Evolutionary conservation across 2,797 vertebrate genomes (phyloP).

Genomic region (Fistularia commersonii): DNA sequence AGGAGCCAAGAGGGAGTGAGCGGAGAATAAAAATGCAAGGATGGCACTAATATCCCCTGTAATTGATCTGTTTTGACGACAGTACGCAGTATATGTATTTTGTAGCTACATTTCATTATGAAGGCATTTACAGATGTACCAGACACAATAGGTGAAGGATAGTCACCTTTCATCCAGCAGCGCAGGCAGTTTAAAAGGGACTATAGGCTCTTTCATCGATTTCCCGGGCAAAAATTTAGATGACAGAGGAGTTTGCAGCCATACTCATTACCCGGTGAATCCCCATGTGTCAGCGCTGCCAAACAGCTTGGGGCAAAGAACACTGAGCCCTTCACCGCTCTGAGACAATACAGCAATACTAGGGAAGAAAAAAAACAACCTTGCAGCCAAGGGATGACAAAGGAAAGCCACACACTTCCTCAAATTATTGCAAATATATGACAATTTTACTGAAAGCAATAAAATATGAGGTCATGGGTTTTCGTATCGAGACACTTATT

Average conservation of each 20-base stretch:
- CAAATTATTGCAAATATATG: neutral
- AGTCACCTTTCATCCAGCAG: constrained; percentile 25
- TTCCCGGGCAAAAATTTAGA: constrained; percentile 49
- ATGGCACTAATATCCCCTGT: constrained; percentile 38
- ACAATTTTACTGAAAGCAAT: too few species aligned
- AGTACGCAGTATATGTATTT: constrained; percentile 5
- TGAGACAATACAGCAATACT: constrained; percentile 55
- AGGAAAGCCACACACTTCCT: neutral
- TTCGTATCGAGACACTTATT: too few species aligned
- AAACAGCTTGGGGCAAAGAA: constrained; percentile 54
- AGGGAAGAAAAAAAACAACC: constrained; percentile 44
- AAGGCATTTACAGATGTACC: neutral
- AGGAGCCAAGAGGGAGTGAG: constrained; percentile 28
- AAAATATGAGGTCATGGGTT: too few species aligned
- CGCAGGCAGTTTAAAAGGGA: constrained; percentile 40
- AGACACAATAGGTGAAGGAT: constrained; percentile 34
- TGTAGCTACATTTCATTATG: constrained; percentile 1
- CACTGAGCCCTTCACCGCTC: constrained; percentile 56
- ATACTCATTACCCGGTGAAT: constrained; percentile 59
- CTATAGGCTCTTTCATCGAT: constrained; percentile 52
- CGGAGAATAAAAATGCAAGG: constrained; percentile 22
- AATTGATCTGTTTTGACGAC: constrained; percentile 47
- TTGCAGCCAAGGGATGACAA: constrained; percentile 3
- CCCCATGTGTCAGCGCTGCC: constrained; percentile 59
- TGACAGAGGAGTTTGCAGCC: constrained; percentile 62